Evolutionary conservation across 2,797 vertebrate genomes (phyloP).

Genomic region (Sebastes baramenuke): DNA sequence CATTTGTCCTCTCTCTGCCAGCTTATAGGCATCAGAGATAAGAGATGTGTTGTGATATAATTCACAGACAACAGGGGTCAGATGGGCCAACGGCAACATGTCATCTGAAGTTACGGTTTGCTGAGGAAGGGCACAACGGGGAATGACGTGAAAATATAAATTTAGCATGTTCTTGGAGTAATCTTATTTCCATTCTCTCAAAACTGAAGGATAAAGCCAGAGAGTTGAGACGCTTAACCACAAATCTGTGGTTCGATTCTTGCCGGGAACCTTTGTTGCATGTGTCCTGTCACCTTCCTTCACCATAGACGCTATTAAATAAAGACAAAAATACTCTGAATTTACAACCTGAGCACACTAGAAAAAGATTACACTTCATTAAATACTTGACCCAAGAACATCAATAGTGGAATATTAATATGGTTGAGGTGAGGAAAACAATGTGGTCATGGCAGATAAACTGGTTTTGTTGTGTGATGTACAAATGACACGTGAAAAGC

Average conservation of each 20-base stretch:
- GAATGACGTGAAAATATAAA: neutral
- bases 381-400: neutral
- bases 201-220: neutral
- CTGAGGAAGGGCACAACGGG: neutral
- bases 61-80: conserved; percentile 20
- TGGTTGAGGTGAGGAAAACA: neutral
- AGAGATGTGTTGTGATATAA: conserved; percentile 19
- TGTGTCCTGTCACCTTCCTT: neutral
- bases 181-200: neutral
- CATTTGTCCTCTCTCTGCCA: neutral
- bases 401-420: neutral
- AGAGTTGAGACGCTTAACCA: neutral
- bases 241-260: neutral
- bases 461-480: neutral
- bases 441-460: neutral
- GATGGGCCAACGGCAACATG: neutral
- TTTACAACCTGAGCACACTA: too few relatives aligned
- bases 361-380: neutral
- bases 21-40: neutral
- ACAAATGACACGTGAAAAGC: too few relatives aligned
- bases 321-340: neutral
- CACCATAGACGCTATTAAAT: neutral
- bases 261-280: neutral
- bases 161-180: neutral
- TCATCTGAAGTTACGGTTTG: conserved; percentile 13